phyloP scores from a whole-genome alignment of 1,140 invertebrate genomes.

The Drosophila rhopaloa region DNA sequence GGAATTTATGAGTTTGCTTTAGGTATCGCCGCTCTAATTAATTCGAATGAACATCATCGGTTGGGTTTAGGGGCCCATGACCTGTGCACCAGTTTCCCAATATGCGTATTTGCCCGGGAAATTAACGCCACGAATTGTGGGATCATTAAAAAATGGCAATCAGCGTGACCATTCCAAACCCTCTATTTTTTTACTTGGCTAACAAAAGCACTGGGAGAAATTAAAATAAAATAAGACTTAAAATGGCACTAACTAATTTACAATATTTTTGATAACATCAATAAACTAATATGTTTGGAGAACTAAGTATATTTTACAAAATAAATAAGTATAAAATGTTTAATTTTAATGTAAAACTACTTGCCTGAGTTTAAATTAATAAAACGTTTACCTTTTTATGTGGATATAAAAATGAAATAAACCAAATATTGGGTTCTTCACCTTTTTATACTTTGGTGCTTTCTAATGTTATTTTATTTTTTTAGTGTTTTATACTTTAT shows the following conservation, averaged over 20 bases:
- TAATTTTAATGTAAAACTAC: too few relatives aligned
- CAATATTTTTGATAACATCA: too few relatives aligned
- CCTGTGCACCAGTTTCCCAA: conserved; percentile 43
- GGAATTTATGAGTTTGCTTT: conserved; percentile 42
- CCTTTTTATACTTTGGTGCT: not conserved
- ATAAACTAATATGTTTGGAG: too few relatives aligned
- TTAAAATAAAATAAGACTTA: not conserved
- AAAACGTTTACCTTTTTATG: too few relatives aligned
- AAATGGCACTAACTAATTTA: too few relatives aligned
- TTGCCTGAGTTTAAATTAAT: too few relatives aligned
- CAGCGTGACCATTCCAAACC: conserved; percentile 27
- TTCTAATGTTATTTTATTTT: not conserved
- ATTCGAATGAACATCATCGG: conserved; percentile 49
- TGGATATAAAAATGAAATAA: not conserved
- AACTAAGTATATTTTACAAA: too few relatives aligned
- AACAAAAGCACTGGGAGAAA: conserved; percentile 1
- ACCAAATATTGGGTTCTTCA: not conserved
- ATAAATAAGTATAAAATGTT: too few relatives aligned
- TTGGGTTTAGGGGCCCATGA: conserved; percentile 17
- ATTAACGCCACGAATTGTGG: conserved; percentile 21
- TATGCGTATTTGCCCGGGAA: conserved; percentile 28
- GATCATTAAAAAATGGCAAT: conserved; percentile 39
- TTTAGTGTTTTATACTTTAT: not conserved
- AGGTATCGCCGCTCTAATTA: conserved; percentile 65
- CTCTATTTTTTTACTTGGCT: conserved; percentile 5